phyloP scores from a whole-genome alignment of 2,888 invertebrate species.

The Ptilodon capucinus region DNA sequence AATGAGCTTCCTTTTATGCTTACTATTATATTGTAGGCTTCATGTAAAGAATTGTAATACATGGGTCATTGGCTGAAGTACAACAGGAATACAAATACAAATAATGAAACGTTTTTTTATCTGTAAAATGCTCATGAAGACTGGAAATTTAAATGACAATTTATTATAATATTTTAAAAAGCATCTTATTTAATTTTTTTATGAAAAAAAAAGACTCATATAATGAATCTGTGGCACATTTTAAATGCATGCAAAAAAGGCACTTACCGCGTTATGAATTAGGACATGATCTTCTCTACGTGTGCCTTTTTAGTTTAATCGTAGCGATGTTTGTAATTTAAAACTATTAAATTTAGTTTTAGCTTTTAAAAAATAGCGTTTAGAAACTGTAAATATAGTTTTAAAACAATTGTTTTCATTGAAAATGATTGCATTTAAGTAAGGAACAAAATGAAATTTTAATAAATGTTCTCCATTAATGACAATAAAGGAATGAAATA shows the following conservation, averaged over 20 bases:
- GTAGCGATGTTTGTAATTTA: constrained; percentile 64
- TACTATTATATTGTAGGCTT: constrained; percentile 6
- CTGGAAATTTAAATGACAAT: constrained; percentile 6
- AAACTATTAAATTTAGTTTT: constrained; percentile 57
- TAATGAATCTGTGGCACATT: constrained; percentile 22
- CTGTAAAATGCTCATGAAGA: constrained; percentile 1
- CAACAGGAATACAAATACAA: constrained; percentile 11
- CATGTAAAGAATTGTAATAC: constrained; percentile 11
- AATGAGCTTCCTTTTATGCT: constrained; percentile 73
- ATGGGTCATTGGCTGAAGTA: constrained; percentile 28
- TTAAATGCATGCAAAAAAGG: constrained; percentile 25
- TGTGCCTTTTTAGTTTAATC: constrained; percentile 67
- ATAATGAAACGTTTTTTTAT: constrained; percentile 3
- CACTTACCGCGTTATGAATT: constrained; percentile 19
- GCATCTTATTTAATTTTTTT: constrained; percentile 17
- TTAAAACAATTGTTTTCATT: constrained; percentile 76
- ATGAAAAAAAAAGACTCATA: constrained; percentile 8
- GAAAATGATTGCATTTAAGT: constrained; percentile 72
- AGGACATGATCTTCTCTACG: constrained; percentile 40
- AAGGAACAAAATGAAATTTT: constrained; percentile 74
- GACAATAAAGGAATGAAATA: constrained; percentile 80
- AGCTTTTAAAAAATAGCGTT: constrained; percentile 40
- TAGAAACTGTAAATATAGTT: constrained; percentile 69
- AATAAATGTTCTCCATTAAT: constrained; percentile 76
- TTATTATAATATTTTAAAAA: constrained; percentile 1